Percentiles rank a stretch among this genome's conserved stretches.
These are phyloP conservation scores for Scaptomyza parva DNA, from an alignment of 2,888 invertebrate species.

Conservation along the genomic window DNA sequence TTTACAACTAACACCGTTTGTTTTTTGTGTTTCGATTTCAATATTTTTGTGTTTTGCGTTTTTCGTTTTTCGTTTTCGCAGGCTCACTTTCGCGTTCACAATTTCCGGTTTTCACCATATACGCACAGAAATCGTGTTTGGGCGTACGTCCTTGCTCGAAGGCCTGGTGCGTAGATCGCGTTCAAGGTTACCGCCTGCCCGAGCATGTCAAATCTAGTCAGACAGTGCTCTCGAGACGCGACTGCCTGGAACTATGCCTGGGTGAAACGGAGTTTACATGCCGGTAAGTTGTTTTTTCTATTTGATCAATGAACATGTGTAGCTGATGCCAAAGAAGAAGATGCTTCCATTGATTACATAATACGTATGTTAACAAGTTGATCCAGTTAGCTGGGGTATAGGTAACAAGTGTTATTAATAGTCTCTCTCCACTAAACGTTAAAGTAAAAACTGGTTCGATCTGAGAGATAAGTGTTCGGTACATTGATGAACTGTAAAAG, in stretches of 20 bases:
- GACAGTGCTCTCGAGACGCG: constrained; percentile 91
- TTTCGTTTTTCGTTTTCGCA: constrained; percentile 83
- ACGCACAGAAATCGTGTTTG: constrained; percentile 97
- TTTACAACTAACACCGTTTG: constrained; percentile 46
- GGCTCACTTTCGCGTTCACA: constrained; percentile 96
- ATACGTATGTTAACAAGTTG: constrained; percentile 31
- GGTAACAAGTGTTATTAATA: constrained; percentile 19
- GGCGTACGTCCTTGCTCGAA: constrained; percentile 95
- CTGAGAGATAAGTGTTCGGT: constrained; percentile 2
- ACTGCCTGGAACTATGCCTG: constrained; percentile 95
- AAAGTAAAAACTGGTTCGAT: constrained; percentile 32
- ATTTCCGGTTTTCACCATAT: constrained; percentile 98
- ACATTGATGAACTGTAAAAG: constrained; percentile 22
- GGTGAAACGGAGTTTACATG: constrained; percentile 96
- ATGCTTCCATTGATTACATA: constrained; percentile 35
- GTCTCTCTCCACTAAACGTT: constrained; percentile 7
- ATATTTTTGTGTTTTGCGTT: neutral
- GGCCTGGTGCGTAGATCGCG: constrained; percentile 97
- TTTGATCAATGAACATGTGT: neutral
- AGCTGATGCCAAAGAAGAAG: too few relatives aligned
- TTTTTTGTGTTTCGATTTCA: constrained; percentile 24
- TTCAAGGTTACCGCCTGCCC: constrained; percentile 93
- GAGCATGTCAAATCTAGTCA: constrained; percentile 92
- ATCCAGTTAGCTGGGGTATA: constrained; percentile 31
- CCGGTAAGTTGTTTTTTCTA: constrained; percentile 88